These are phyloP conservation scores for Sitobion miscanthi DNA, from an alignment of 1,140 invertebrate genomes.

Conservation along the genomic window DNA sequence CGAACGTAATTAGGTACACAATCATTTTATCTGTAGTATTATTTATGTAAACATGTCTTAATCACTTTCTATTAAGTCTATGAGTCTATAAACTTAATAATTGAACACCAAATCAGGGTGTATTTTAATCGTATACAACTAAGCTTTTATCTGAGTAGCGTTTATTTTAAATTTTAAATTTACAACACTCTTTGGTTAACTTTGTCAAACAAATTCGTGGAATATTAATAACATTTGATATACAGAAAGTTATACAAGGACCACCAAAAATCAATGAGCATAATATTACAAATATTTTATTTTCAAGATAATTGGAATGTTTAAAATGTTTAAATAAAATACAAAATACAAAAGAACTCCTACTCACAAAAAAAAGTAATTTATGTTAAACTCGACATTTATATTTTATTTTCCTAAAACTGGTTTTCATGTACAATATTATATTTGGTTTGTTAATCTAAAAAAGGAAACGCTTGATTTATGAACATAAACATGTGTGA, in stretches of 20 bases:
- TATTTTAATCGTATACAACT: too few species aligned
- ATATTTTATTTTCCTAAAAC: not conserved
- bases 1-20: not conserved
- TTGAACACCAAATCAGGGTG: too few species aligned
- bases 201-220: too few species aligned
- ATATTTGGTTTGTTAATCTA: not conserved
- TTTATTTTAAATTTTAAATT: too few species aligned
- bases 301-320: not conserved
- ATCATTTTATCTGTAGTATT: not conserved
- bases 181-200: too few species aligned
- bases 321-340: not conserved
- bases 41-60: not conserved
- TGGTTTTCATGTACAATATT: not conserved
- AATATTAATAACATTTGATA: too few species aligned
- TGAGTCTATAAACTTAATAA: too few species aligned
- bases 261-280: not conserved
- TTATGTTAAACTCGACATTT: not conserved
- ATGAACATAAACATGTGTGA: not conserved
- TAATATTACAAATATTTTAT: not conserved
- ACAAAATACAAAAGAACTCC: not conserved
- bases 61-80: too few species aligned
- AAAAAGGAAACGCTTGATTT: constrained; percentile 1
- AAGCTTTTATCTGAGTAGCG: too few species aligned
- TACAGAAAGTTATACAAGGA: too few species aligned
- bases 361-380: not conserved